Conservation (phyloP, 2,888 invertebrate genomes). For the Diarsia mendica region DNA sequence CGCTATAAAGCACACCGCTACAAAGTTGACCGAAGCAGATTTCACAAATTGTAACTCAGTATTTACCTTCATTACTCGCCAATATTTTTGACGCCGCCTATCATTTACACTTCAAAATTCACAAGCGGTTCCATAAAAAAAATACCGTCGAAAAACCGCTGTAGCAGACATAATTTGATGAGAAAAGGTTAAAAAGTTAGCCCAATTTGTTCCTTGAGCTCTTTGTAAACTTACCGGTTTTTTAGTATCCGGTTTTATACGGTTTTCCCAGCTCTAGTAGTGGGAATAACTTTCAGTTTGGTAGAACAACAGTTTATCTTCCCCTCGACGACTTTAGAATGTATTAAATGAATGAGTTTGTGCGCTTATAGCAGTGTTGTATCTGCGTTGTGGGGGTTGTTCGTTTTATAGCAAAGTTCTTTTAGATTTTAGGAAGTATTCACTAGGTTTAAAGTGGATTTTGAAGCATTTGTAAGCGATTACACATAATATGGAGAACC, state of each 20-base stretch:
- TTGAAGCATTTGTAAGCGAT: neutral
- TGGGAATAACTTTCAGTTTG: conserved; percentile 50
- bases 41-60: conserved; percentile 56
- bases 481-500: neutral
- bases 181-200: conserved; percentile 78
- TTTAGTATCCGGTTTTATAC: conserved; percentile 56
- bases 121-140: conserved; percentile 70
- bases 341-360: conserved; percentile 53
- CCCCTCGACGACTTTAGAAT: conserved; percentile 48
- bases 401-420: conserved; percentile 21
- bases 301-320: conserved; percentile 58
- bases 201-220: conserved; percentile 72
- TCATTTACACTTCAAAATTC: conserved; percentile 68
- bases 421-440: conserved; percentile 13
- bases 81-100: conserved; percentile 58
- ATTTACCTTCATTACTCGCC: conserved; percentile 64
- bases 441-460: conserved; percentile 7
- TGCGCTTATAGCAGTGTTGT: conserved; percentile 27
- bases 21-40: conserved; percentile 57
- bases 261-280: conserved; percentile 36
- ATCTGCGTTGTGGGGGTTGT: conserved; percentile 40
- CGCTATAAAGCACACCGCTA: conserved; percentile 40
- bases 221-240: conserved; percentile 68
- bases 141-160: conserved; percentile 69
- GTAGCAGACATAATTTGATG: conserved; percentile 74